Evolutionary conservation across 2,888 invertebrate genomes (phyloP), one percentile per base, ranked within the genome.

Genomic region (Drosophila kokeensis): DNA sequence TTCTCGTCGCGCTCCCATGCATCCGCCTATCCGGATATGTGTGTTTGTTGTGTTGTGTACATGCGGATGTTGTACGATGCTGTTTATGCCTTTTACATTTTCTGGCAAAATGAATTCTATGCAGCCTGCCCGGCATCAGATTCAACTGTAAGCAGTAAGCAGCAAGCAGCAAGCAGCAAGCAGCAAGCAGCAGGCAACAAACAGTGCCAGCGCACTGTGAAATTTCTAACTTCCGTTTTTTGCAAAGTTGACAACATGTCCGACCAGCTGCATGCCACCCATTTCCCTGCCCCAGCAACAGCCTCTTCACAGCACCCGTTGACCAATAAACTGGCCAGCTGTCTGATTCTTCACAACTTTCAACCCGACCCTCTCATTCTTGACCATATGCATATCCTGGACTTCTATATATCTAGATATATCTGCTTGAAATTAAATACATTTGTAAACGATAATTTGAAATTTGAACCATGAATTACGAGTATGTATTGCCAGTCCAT

Each of bases 41-140:
- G 34, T 63, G 24, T 27, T 40, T 54, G 48, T 62, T 50, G 49
- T 68, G 40, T 21, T 70, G 68, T 61, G 70, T 76, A 76, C 75
- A 76, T 72, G 72, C 87, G 84, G 84, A 85, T 85, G 84, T 85
- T 85, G 84, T 87, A 87, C 79, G 82, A 75, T 85, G 83, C 87
- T 85, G 84, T 85, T 85, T 85, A 85, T 85, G 85, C 85, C 87
- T 84, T 85, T 85, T 82, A 85, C 84, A 85, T 85, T 85, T 85
- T 85, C 85, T 82, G 84, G 81, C 81, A 64, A 87, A 85, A 87
- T 87, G 84, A 87, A 87, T 84, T 84, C 87, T 71, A 87, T 82
- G 85, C 62, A 58, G 67, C 49, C 38, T 60, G 53, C 52, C 45
- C 49, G 24, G 54, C 27, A 29, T 21, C 57, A 40, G 42, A 13